These are phyloP conservation scores for Neosilurus hyrtlii DNA, from an alignment of 2,797 vertebrate genomes.

Conservation along the genomic window DNA sequence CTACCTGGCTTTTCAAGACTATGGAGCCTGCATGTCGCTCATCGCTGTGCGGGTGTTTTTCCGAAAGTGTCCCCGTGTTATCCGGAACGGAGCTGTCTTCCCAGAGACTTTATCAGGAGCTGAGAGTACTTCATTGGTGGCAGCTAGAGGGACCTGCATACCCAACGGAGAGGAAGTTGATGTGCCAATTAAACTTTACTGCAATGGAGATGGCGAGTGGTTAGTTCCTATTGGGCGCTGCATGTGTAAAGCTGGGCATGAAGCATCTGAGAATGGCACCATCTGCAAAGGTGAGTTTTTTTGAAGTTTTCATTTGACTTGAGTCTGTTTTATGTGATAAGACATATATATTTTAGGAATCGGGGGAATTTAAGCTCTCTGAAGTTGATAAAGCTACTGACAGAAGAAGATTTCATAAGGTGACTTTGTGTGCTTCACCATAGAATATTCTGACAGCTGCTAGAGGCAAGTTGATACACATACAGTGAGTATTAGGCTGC, in stretches of 20 bases:
- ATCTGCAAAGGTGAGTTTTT: slow-evolving; percentile 83
- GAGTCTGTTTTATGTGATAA: not conserved
- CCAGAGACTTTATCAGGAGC: slow-evolving; percentile 91
- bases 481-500: not conserved
- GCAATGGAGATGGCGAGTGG: slow-evolving; percentile 95
- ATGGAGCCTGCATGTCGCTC: slow-evolving; percentile 94
- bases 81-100: slow-evolving; percentile 88
- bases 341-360: not conserved
- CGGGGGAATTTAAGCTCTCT: not conserved
- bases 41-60: slow-evolving; percentile 92
- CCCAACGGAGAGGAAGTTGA: slow-evolving; percentile 92
- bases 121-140: slow-evolving; percentile 91
- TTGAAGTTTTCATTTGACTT: slow-evolving; percentile 4
- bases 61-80: slow-evolving; percentile 85
- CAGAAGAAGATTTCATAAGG: not conserved
- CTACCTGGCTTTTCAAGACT: slow-evolving; percentile 97
- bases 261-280: slow-evolving; percentile 84
- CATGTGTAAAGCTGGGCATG: slow-evolving; percentile 88
- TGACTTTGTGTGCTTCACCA: slow-evolving; percentile 3
- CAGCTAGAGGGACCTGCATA: slow-evolving; percentile 87
- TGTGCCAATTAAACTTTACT: slow-evolving; percentile 94
- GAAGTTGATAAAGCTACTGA: not conserved
- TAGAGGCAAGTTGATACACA: not conserved
- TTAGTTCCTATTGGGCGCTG: slow-evolving; percentile 94
- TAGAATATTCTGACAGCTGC: slow-evolving; percentile 2